Evolutionary conservation across 2,888 invertebrate species (phyloP).

Genomic region (Creontiades dilutus): DNA sequence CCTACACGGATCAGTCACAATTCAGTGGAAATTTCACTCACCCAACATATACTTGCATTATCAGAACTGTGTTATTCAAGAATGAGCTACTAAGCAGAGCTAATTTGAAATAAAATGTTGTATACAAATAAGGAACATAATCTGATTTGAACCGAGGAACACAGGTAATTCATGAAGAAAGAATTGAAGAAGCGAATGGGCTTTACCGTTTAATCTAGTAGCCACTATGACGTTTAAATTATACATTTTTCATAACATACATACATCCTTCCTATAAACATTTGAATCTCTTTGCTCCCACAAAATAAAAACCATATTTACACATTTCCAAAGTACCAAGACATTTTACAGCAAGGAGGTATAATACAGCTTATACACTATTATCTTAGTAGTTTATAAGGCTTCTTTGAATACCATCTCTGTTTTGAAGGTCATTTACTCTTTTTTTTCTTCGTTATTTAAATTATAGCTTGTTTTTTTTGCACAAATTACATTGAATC

Average conservation of each 20-base stretch:
- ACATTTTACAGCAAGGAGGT: slow-evolving; percentile 1
- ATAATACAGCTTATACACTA: slow-evolving; percentile 56
- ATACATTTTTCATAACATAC: slow-evolving; percentile 63
- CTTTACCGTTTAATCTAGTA: slow-evolving; percentile 54
- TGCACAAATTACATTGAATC: slow-evolving; percentile 12
- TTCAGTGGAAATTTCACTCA: too few relatives aligned
- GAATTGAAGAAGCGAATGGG: neutral
- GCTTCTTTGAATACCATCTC: slow-evolving; percentile 71
- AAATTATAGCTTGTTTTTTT: neutral
- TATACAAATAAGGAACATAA: too few relatives aligned
- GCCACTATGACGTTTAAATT: slow-evolving; percentile 61
- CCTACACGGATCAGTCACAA: too few relatives aligned
- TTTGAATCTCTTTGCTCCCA: slow-evolving; percentile 59
- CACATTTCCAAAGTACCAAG: slow-evolving; percentile 58
- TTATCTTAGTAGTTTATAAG: slow-evolving; percentile 66
- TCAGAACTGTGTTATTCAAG: too few relatives aligned
- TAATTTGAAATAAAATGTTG: too few relatives aligned
- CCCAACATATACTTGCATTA: too few relatives aligned
- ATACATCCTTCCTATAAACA: slow-evolving; percentile 67
- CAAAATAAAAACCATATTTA: slow-evolving; percentile 68
- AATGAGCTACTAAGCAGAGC: too few relatives aligned
- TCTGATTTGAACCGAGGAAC: too few relatives aligned
- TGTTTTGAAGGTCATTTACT: slow-evolving; percentile 58
- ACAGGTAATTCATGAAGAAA: too few relatives aligned
- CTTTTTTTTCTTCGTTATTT: slow-evolving; percentile 27